Conservation (phyloP, 2,797 vertebrate species). For the Epinephelus malabaricus region DNA sequence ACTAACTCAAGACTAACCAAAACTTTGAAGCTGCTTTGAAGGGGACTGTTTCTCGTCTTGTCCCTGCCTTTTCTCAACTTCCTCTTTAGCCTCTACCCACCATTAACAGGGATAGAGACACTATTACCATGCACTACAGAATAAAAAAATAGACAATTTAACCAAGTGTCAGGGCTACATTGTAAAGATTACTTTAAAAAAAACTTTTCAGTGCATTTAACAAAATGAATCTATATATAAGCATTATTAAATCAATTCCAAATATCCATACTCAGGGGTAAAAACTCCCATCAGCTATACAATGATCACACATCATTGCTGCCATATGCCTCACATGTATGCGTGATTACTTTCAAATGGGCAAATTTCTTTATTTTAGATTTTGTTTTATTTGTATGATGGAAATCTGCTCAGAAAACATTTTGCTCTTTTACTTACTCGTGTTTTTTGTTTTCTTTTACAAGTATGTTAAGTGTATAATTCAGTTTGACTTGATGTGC, state of each 20-base stretch:
- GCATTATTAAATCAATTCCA: no score
- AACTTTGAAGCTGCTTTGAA: conserved; percentile 64
- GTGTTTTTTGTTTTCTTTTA: background rate
- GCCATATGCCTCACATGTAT: background rate
- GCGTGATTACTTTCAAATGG: background rate
- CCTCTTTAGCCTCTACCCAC: conserved; percentile 36
- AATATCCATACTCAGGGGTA: no score
- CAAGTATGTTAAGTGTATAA: background rate
- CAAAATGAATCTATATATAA: background rate
- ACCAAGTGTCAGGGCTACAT: background rate
- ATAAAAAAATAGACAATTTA: background rate
- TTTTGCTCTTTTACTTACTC: no score
- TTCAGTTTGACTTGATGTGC: background rate
- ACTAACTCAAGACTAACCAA: conserved; percentile 67
- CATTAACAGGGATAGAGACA: conserved; percentile 47
- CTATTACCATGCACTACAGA: background rate
- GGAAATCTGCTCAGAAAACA: background rate
- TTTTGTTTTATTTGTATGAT: background rate
- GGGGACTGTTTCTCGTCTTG: conserved; percentile 65
- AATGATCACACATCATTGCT: background rate
- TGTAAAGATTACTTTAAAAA: background rate
- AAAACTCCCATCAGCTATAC: background rate
- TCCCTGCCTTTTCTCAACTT: conserved; percentile 48
- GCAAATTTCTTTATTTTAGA: background rate
- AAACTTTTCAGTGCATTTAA: background rate